Conservation (phyloP, 2,113 vertebrate species). For the Heterotilapia buettikoferi region DNA sequence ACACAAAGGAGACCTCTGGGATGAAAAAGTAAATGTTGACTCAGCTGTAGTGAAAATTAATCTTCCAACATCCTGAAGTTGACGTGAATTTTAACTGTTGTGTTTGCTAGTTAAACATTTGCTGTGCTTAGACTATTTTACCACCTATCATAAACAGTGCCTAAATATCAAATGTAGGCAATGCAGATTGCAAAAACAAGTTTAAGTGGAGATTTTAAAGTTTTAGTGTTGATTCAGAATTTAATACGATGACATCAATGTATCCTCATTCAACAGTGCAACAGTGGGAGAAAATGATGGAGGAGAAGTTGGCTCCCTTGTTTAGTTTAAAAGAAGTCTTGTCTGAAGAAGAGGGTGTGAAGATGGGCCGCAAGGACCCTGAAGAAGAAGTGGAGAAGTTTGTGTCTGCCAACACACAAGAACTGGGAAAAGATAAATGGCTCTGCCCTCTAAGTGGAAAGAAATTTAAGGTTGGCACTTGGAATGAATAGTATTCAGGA, state of each 20-base stretch:
- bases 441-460: conserved; percentile 92
- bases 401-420: conserved; percentile 88
- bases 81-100: background rate
- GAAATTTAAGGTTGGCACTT: conserved; percentile 83
- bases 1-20: background rate
- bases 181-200: background rate
- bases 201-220: background rate
- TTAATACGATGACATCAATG: background rate
- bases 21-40: background rate
- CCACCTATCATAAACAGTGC: background rate
- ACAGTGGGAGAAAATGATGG: conserved; percentile 87
- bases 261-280: conserved; percentile 67
- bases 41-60: background rate
- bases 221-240: background rate
- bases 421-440: conserved; percentile 94
- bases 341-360: conserved; percentile 83
- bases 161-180: background rate
- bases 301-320: conserved; percentile 82
- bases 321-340: conserved; percentile 81
- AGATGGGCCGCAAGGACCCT: conserved; percentile 88
- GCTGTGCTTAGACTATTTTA: background rate
- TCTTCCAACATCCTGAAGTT: background rate
- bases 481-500: background rate
- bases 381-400: conserved; percentile 93
- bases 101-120: background rate